phyloP scores from a whole-genome alignment of 1,140 invertebrate genomes.

The Agrypnia vestita region DNA sequence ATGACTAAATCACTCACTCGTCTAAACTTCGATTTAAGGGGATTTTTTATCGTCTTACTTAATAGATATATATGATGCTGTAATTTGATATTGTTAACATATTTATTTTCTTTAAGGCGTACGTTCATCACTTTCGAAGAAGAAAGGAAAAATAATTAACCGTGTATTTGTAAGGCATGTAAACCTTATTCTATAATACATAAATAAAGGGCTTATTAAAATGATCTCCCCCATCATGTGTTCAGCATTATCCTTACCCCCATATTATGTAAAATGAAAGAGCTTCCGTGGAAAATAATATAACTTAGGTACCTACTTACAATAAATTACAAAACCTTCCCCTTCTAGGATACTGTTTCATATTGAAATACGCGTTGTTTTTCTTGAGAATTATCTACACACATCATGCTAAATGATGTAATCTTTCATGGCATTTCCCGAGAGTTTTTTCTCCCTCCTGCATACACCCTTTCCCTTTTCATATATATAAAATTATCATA shows the following conservation, averaged over 20 bases:
- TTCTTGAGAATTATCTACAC: conserved; percentile 26
- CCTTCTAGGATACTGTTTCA: conserved; percentile 10
- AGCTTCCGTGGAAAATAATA: conserved; percentile 1
- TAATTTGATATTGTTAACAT: too few relatives aligned
- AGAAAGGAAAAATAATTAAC: too few relatives aligned
- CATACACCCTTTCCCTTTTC: conserved; percentile 1
- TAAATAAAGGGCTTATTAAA: too few relatives aligned
- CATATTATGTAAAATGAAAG: conserved; percentile 1
- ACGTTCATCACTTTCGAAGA: too few relatives aligned
- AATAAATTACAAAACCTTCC: neutral
- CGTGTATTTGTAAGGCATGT: too few relatives aligned
- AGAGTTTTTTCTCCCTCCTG: neutral
- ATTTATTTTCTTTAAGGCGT: too few relatives aligned
- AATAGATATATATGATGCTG: too few relatives aligned
- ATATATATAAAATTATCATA: conserved; percentile 20
- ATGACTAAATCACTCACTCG: too few relatives aligned
- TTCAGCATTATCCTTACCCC: neutral
- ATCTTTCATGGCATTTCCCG: conserved; percentile 19
- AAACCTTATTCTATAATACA: too few relatives aligned
- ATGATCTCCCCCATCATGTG: neutral
- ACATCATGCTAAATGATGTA: conserved; percentile 25
- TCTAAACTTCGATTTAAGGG: too few relatives aligned
- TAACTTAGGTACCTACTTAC: neutral
- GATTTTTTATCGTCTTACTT: too few relatives aligned
- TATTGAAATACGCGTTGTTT: conserved; percentile 31